Evolutionary conservation across 2,888 invertebrate genomes (phyloP).

Genomic region (Xestobium rufovillosum): DNA sequence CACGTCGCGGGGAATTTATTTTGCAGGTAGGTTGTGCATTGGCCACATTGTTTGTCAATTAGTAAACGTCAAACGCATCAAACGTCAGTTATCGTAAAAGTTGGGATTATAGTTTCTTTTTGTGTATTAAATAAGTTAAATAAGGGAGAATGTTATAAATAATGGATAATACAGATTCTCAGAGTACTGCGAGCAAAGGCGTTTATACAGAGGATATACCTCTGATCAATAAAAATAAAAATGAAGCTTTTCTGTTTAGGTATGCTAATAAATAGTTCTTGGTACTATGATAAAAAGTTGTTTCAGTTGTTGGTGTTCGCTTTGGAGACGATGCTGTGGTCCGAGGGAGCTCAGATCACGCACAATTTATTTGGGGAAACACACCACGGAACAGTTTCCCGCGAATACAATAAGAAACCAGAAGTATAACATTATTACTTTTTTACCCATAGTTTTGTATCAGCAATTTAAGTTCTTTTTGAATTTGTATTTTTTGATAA

Average conservation of each 20-base stretch:
- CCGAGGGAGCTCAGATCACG: constrained; percentile 69
- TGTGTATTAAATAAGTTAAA: too few species aligned
- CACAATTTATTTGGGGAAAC: constrained; percentile 68
- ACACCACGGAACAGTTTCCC: constrained; percentile 77
- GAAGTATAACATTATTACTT: constrained; percentile 92
- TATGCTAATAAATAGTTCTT: constrained; percentile 3
- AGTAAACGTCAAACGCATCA: constrained; percentile 6
- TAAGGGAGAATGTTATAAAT: too few species aligned
- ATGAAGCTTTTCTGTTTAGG: constrained; percentile 46
- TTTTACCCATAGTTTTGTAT: constrained; percentile 85
- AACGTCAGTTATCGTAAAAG: constrained; percentile 3
- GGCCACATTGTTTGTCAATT: constrained; percentile 10
- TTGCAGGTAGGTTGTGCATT: constrained; percentile 33
- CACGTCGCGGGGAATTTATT: constrained; percentile 33
- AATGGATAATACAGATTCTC: constrained; percentile 41
- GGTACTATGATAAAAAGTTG: constrained; percentile 9
- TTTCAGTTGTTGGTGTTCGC: constrained; percentile 68
- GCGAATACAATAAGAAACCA: constrained; percentile 95
- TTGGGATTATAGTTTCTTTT: too few species aligned
- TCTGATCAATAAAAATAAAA: constrained; percentile 56
- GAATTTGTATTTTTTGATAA: constrained; percentile 94
- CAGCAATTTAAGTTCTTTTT: constrained; percentile 99
- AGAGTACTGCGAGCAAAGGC: constrained; percentile 38
- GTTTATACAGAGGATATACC: constrained; percentile 60
- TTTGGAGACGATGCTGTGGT: constrained; percentile 65